Percentiles rank a stretch among this genome's conserved stretches.
Conservation (phyloP, 2,113 vertebrate species). For the Kryptolebias marmoratus region DNA sequence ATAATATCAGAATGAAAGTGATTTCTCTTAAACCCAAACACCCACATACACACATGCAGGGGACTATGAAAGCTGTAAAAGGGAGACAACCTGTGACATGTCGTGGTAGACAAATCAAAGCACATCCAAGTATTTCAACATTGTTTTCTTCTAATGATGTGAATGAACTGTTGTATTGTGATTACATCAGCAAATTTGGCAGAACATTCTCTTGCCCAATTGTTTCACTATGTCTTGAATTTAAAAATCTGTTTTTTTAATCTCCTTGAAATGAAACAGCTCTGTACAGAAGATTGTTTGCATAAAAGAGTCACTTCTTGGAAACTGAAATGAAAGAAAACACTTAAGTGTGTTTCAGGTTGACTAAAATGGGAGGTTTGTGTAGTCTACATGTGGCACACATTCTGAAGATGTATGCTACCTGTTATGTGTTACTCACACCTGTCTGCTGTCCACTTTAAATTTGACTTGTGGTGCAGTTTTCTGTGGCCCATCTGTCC, state of each 20-base stretch:
- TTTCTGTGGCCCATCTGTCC: constrained; percentile 55
- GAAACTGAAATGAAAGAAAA: constrained; percentile 29
- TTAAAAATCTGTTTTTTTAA: constrained; percentile 21
- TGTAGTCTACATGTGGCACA: constrained; percentile 3
- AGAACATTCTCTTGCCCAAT: constrained; percentile 39
- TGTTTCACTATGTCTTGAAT: constrained; percentile 30
- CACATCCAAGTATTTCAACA: constrained; percentile 61
- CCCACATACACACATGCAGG: constrained; percentile 4
- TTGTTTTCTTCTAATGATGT: constrained; percentile 41
- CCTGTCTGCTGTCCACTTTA: constrained; percentile 31
- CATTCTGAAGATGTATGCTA: constrained; percentile 2
- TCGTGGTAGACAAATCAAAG: constrained; percentile 21
- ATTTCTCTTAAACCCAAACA: constrained; percentile 33
- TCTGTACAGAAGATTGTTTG: constrained; percentile 6
- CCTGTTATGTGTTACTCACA: constrained; percentile 35
- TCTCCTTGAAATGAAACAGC: constrained; percentile 27
- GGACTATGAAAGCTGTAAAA: constrained; percentile 19
- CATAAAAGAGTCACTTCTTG: background rate
- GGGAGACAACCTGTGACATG: background rate
- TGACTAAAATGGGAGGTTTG: background rate
- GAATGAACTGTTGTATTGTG: constrained; percentile 38
- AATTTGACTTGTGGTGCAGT: constrained; percentile 27
- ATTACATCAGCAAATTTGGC: constrained; percentile 61
- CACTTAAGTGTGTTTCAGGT: background rate
- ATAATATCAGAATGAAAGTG: constrained; percentile 41